A percentile compares a stretch with the other conserved stretches of the same genome.
Conservation (phyloP, 2,888 invertebrate species). For the Philereme vetulata region DNA sequence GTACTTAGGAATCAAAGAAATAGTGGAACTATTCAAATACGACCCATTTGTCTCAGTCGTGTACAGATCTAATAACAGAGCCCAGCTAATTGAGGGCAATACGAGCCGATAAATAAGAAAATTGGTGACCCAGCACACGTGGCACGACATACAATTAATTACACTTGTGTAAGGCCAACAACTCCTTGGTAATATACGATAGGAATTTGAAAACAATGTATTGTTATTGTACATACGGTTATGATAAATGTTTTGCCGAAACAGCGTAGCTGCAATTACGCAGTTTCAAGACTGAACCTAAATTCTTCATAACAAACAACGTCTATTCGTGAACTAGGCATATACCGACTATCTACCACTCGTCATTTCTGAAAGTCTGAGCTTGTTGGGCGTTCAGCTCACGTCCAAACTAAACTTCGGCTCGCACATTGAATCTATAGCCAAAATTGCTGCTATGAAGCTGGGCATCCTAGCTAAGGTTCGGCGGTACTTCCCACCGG, state of each 20-base stretch:
- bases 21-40: slow-evolving; percentile 44
- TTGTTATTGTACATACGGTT: slow-evolving; percentile 23
- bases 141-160: slow-evolving; percentile 66
- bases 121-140: slow-evolving; percentile 64
- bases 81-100: slow-evolving; percentile 65
- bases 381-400: too few relatives aligned
- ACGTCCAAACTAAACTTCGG: too few relatives aligned
- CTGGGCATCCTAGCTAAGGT: too few relatives aligned
- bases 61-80: slow-evolving; percentile 59
- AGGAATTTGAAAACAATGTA: slow-evolving; percentile 28
- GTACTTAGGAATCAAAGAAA: background rate
- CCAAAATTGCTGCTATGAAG: too few relatives aligned
- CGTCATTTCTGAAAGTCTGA: too few relatives aligned
- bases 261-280: slow-evolving; percentile 1
- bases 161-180: slow-evolving; percentile 36
- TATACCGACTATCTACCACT: too few relatives aligned
- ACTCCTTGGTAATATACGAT: slow-evolving; percentile 28
- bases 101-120: slow-evolving; percentile 73
- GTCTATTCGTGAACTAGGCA: too few relatives aligned
- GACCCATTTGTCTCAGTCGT: slow-evolving; percentile 55
- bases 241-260: slow-evolving; percentile 23
- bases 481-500: too few relatives aligned
- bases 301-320: too few relatives aligned
- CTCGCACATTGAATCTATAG: too few relatives aligned
- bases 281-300: background rate